Evolutionary conservation across 2,888 invertebrate genomes (phyloP), one percentile per base, ranked within the genome.

Genomic region (Spilarctia lutea): DNA sequence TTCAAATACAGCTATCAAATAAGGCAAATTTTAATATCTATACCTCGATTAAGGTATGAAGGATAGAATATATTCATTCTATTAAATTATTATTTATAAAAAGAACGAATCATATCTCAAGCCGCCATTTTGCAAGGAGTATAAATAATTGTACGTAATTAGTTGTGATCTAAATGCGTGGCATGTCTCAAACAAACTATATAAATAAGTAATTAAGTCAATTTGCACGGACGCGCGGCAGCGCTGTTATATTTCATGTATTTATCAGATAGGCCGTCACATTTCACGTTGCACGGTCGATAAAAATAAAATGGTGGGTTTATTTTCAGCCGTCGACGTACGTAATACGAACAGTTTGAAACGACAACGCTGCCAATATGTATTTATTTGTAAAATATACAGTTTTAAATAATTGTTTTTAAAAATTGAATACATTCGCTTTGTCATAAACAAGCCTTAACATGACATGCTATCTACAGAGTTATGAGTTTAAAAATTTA

Each of bases 191-290:
- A 48, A 77, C 75, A 75, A 76, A 78, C 66, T 60, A 68, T 52
- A 20, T 63, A 67, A 67, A 65, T 76, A 71, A 72, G 70, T 81
- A 83, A 83, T 80, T 78, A 90, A 90, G 87, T 89, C 90, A 90
- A 91, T 92, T 92, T 90, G 90, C 87, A 85, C 82, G 77, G 87
- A 84, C 88, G 83, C 82, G 86, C 30, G 72, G 74, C 24, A 71
- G 71, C 80, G 83, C 78, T 82, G 83, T 88, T 91, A 89, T 89
- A 90, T 92, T 91, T 89, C 85, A 85, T 86, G 81, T 87, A 89
- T 90, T 91, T 90, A 92, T 92, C 92, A 87, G 92, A 92, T 93
- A 90, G 83, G 79, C 87, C 85, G 90, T 89, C 90, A 89, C 87
- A 86, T 85, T 86, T 83, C 79, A 85, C 83, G 75, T 83, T 88